Evolutionary conservation across 2,113 vertebrate genomes (phyloP), one percentile per base, ranked within the genome.

Genomic region (Carassius auratus): DNA sequence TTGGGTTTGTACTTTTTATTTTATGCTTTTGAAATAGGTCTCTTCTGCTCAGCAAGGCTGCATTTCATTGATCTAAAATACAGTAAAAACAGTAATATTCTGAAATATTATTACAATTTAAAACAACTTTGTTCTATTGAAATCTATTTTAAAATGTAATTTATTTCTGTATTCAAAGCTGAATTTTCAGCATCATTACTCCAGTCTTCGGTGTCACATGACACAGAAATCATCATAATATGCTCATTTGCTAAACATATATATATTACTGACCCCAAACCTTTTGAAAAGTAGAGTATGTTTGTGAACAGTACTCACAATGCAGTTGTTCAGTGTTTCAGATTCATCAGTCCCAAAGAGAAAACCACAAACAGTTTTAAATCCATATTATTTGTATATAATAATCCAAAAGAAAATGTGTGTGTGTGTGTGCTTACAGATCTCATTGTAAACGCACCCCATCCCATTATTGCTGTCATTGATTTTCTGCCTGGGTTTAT

Each of bases 381-480:
- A 79, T 61, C 62, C 52, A 78, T 61, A 38, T 59, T 78, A 30
- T 30, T 30, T 38, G 36, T 3, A 38, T 13, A 42, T 8, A 45
- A 26, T 80, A 80, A 64, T 45, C 19, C 57, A 45, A 42, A 45
- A 45, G 7, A 45, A 42, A 62, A 62, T 61, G 19, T 61, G 55
- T 52, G 76, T 42, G 55, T 61, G 12, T 62, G 36, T 52, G 45
- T 3, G 45, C 10, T 8, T 45, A 26, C n/a, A 26, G 21, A 45
- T 75, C n/a, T 50, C 10, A 10, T n/a, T 48, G 64, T 81, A 76
- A 76, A 42, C 74, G 30, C 38, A 62, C 19, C 59, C n/a, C 13
- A 48, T 64, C 38, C 61, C 38, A 80, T 64, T 80, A 80, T 80
- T 80, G 38, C 78, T 10, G 21, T 62, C 59, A 80, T 64, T 80